A percentile compares a stretch with the other conserved stretches of the same genome.
These are phyloP conservation scores for Acanthochromis polyacanthus DNA, from an alignment of 2,113 vertebrate species.

Conservation along the genomic window DNA sequence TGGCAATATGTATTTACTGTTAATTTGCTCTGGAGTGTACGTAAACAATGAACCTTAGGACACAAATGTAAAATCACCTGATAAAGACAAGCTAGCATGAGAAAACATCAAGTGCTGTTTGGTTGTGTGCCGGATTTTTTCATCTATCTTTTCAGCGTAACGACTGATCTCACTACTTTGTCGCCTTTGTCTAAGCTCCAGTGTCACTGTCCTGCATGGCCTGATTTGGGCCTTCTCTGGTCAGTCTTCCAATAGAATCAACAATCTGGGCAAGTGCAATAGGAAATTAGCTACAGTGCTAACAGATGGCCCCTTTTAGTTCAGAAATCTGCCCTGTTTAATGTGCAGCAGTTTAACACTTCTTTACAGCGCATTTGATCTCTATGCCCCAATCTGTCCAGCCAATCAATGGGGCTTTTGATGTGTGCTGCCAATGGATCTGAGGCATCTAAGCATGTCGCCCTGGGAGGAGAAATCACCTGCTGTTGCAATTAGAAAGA, in stretches of 20 bases:
- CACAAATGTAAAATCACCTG: not conserved
- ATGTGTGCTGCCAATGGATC: slow-evolving; percentile 70
- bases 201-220: not conserved
- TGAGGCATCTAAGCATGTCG: slow-evolving; percentile 64
- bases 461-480: slow-evolving; percentile 66
- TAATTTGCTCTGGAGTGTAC: slow-evolving; percentile 11
- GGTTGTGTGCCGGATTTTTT: not conserved
- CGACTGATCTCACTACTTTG: not conserved
- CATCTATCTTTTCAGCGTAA: not conserved
- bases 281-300: slow-evolving; percentile 73
- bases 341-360: slow-evolving; percentile 79
- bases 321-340: slow-evolving; percentile 71
- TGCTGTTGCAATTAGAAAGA: slow-evolving; percentile 72
- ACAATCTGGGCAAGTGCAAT: slow-evolving; percentile 55
- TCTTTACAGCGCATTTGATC: slow-evolving; percentile 81
- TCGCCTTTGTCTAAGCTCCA: not conserved
- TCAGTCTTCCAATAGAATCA: slow-evolving; percentile 43
- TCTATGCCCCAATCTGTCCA: slow-evolving; percentile 78
- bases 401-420: slow-evolving; percentile 79
- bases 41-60: slow-evolving; percentile 10
- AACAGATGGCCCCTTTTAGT: slow-evolving; percentile 78
- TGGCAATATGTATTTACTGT: slow-evolving; percentile 56
- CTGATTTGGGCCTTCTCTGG: slow-evolving; percentile 22
- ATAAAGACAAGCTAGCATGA: not conserved
- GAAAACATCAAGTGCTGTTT: not conserved